phyloP scores from a whole-genome alignment of 2,888 invertebrate genomes.

The Amphipoea oculea region DNA sequence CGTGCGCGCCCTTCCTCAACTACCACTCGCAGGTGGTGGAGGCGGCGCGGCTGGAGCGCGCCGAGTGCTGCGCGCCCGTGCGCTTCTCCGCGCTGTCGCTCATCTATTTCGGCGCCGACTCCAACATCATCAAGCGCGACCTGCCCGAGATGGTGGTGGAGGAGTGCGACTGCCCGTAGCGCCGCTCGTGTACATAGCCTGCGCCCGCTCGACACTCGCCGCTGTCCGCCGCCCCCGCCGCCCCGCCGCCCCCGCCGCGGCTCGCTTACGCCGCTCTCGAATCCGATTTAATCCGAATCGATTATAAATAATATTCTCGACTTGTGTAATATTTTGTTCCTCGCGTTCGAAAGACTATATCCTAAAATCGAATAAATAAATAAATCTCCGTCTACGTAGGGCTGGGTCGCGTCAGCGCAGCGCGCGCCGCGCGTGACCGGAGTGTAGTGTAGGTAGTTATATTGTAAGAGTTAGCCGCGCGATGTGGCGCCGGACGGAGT shows the following conservation, averaged over 20 bases:
- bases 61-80: constrained; percentile 97
- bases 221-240: constrained; percentile 73
- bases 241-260: constrained; percentile 77
- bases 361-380: constrained; percentile 86
- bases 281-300: constrained; percentile 89
- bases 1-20: constrained; percentile 96
- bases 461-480: constrained; percentile 51
- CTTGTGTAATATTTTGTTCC: constrained; percentile 90
- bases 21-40: constrained; percentile 98
- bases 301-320: constrained; percentile 90
- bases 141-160: constrained; percentile 99
- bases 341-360: constrained; percentile 91
- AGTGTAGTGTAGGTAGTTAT: constrained; percentile 56
- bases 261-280: constrained; percentile 88
- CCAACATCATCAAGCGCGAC: constrained; percentile 97
- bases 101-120: constrained; percentile 97
- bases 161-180: constrained; percentile 98
- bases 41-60: constrained; percentile 96
- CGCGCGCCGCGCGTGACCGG: constrained; percentile 61
- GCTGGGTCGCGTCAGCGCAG: constrained; percentile 70
- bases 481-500: constrained; percentile 38
- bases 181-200: constrained; percentile 80
- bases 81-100: constrained; percentile 98
- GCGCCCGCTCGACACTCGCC: constrained; percentile 70
- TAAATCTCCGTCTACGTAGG: constrained; percentile 74